Evolutionary conservation across 2,113 vertebrate species (phyloP).

Genomic region (Maccullochella peelii): DNA sequence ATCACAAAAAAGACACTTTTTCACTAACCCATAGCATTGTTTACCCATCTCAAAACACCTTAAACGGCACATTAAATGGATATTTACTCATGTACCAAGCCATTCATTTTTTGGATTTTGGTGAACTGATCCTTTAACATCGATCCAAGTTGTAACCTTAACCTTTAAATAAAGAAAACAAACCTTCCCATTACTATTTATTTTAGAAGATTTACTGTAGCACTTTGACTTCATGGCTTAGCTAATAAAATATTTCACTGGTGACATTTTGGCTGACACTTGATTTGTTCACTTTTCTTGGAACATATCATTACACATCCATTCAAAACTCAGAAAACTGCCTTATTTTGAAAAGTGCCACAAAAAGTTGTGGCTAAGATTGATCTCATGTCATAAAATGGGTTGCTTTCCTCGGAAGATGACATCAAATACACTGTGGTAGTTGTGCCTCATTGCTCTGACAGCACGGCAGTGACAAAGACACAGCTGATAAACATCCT

Average conservation of each 20-base stretch:
- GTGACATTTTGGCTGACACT: background rate
- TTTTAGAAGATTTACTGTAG: background rate
- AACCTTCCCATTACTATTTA: background rate
- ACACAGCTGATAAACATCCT: constrained; percentile 63
- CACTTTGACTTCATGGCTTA: background rate
- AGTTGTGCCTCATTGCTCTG: constrained; percentile 62
- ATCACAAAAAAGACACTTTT: background rate
- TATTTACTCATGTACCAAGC: too few relatives aligned
- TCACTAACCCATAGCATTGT: background rate
- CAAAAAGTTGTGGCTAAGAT: constrained; percentile 39
- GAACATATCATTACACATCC: constrained; percentile 18
- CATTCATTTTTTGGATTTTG: background rate
- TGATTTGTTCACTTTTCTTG: constrained; percentile 6
- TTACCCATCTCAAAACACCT: background rate
- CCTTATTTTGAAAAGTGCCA: constrained; percentile 19
- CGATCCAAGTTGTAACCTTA: background rate
- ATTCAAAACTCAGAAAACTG: constrained; percentile 14
- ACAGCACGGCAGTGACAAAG: constrained; percentile 66
- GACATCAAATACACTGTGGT: constrained; percentile 66
- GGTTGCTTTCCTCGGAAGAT: constrained; percentile 53
- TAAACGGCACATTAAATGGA: background rate
- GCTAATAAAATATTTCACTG: background rate
- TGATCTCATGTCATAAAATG: constrained; percentile 51
- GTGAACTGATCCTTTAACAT: background rate
- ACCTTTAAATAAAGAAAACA: background rate